phyloP scores from a whole-genome alignment of 2,888 invertebrate genomes.

The Apamea anceps region DNA sequence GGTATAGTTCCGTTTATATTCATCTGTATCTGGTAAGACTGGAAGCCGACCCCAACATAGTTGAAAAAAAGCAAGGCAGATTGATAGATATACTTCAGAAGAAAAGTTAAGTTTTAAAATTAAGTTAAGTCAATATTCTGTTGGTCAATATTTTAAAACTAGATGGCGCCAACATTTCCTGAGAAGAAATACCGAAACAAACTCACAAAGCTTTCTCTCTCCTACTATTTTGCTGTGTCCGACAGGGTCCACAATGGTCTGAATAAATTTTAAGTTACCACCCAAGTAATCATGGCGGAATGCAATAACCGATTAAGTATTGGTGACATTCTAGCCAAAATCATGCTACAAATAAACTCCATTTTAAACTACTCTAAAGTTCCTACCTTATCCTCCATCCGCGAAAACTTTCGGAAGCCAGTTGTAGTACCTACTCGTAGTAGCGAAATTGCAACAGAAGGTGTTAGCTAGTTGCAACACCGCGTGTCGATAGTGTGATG shows the following conservation, averaged over 20 bases:
- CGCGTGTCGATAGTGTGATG: constrained; percentile 37
- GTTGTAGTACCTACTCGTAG: constrained; percentile 6
- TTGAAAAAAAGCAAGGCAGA: too few species aligned
- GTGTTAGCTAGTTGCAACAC: constrained; percentile 42
- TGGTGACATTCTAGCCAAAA: background rate
- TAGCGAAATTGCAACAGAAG: constrained; percentile 52
- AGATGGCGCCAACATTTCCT: too few species aligned
- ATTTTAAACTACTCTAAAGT: background rate
- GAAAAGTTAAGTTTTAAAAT: too few species aligned
- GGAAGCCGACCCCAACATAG: too few species aligned
- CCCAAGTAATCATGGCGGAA: background rate
- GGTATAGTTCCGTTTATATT: too few species aligned
- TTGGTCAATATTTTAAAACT: too few species aligned
- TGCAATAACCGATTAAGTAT: background rate
- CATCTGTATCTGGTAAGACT: too few species aligned
- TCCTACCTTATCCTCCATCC: background rate
- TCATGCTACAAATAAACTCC: too few species aligned
- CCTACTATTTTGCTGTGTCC: background rate
- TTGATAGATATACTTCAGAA: too few species aligned
- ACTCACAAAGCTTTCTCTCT: background rate
- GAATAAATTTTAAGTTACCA: background rate
- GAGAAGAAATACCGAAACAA: too few species aligned
- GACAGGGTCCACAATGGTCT: background rate
- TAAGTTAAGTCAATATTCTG: too few species aligned
- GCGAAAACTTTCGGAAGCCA: constrained; percentile 32